Evolutionary conservation across 2,797 vertebrate species (phyloP), one percentile per base, ranked within the genome.

Genomic region (Phyllotis vaccarum): DNA sequence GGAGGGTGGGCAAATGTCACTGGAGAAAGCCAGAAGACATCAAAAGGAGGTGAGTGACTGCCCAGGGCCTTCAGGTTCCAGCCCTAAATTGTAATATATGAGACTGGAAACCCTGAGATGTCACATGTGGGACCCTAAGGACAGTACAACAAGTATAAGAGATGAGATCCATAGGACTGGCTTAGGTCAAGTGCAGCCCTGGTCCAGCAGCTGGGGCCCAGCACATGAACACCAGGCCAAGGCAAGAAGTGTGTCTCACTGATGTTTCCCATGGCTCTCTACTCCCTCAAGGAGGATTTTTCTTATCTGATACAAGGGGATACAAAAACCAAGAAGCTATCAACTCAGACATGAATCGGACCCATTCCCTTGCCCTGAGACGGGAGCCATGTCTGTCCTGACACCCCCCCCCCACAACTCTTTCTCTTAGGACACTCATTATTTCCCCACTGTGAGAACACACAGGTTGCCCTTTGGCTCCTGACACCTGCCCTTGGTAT

Each of bases 1-100:
- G 11, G 40, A 56, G 3, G 19, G 49, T 0, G 0, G 83, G 7
- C 17, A 11, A 0, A 0, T 12, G 11, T 19, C 14, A 17, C 62
- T 16, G 66, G 46, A 46, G 34, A 66, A 31, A 62, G 12, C 68
- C 68, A 54, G 64, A 46, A 1, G 3, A 24, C 31, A 34, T n/a
- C 19, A 14, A 6, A 22, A 3, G 12, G 37, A 31, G 4, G 11
- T 7, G 0, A 5, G 31, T 31, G 3, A 31, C 54, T 4, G 2
- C 83, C 31, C 0, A 0, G 14, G 22, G 8, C 11, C 31, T 74
- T 40, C 66, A 11, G 21, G 3, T 37, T 24, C 11, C 40, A 29
- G 1, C 58, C 66, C n/a, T 31, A n/a, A n/a, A 52, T 31, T 72
- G 16, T 22, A 16, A 56, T 64, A 43, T n/a, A 83, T 34, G 24